Conservation (phyloP, 2,797 vertebrate genomes). For the Carapus acus region DNA sequence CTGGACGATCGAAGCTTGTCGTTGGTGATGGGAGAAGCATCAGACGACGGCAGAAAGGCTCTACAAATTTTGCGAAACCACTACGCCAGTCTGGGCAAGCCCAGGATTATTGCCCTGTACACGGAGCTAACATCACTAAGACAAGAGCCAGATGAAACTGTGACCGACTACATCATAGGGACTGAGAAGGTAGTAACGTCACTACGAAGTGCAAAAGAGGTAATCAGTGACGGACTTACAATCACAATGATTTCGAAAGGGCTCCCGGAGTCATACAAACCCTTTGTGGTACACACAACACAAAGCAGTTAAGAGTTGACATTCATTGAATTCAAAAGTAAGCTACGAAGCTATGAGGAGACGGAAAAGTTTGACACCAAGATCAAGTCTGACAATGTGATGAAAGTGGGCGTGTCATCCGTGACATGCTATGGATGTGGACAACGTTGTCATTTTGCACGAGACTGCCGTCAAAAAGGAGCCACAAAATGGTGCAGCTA, state of each 20-base stretch:
- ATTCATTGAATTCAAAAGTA: constrained; percentile 9
- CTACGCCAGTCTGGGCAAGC: constrained; percentile 37
- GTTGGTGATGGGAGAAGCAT: constrained; percentile 15
- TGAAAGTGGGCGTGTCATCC: no score
- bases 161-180: constrained; percentile 34
- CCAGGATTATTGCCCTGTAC: constrained; percentile 32
- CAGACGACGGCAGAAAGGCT: constrained; percentile 29
- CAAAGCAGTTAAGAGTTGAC: constrained; percentile 26
- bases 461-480: constrained; percentile 14
- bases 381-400: no score
- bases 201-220: constrained; percentile 31
- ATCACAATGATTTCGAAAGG: constrained; percentile 29
- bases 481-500: constrained; percentile 29
- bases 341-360: constrained; percentile 27
- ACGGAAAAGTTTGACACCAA: constrained; percentile 34
- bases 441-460: no score
- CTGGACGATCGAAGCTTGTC: constrained; percentile 14
- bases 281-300: constrained; percentile 27
- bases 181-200: constrained; percentile 20
- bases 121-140: constrained; percentile 34
- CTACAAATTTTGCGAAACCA: constrained; percentile 27
- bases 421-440: no score
- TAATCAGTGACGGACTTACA: constrained; percentile 31
- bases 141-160: constrained; percentile 18
- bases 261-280: constrained; percentile 34